Base-by-base conservation (phyloP, 2,888 invertebrate species). In the Diabrotica balteata region DNA sequence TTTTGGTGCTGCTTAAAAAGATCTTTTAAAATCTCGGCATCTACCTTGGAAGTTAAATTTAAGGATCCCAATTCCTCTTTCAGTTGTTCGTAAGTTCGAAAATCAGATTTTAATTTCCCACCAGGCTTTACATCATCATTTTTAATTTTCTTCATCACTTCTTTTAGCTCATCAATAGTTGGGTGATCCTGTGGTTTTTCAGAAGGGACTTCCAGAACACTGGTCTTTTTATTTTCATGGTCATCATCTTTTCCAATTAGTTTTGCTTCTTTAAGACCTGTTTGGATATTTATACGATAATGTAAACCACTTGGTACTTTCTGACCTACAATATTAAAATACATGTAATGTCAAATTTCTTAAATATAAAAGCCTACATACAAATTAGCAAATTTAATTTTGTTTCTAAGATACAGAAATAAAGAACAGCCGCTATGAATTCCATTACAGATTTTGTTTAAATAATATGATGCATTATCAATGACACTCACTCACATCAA, bases 191-290 rank as follows among this genome's bases (percentile, higher is more conserved):
- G 75, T 59, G 77, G 74, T 52, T 82, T 63, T 55, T 78, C 70
- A 53, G 75, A 69, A n/a, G 72, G 59, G 1, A 73, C 52, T 58
- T 66, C 59, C 32, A 60, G 46, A 65, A 73, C 47, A 54, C 71
- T 73, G n/a, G 76, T 73, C 50, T 79, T 77, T 55, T 75, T 66
- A 8, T 65, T 62, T 47, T 45, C 11, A 55, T 81, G 77, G 11
- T 89, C 82, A 76, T 80, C 78, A n/a, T 80, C 79, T 43, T 90
- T 89, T 32, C 32, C 32, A 72, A 93, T 76, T 47, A 93, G 82
- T 83, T 93, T 94, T 0, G 93, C 94, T 82, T 94, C 92, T 50
- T 88, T 90, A 69, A 87, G 79, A 0, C 93, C 93, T 9, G 92
- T 93, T 82, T 90, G 84, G n/a, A 94, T 83, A 84, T 94, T 91